These are phyloP conservation scores for Eidolon dupreanum DNA, from an alignment of 2,797 vertebrate genomes.

Conservation along the genomic window DNA sequence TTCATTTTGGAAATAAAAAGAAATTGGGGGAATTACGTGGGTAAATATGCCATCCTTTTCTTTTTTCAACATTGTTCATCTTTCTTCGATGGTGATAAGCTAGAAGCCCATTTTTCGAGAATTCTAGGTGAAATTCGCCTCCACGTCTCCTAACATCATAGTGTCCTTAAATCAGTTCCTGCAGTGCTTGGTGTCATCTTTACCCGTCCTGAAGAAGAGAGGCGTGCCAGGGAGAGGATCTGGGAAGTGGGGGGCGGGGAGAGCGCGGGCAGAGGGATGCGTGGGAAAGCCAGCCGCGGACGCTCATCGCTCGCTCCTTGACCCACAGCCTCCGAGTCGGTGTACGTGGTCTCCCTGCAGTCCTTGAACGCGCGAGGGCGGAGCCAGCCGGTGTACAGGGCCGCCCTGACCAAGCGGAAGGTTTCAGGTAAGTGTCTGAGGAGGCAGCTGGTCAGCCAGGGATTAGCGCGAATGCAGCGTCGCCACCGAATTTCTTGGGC, in stretches of 20 bases:
- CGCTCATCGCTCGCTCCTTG: conserved; percentile 70
- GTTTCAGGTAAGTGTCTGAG: conserved; percentile 89
- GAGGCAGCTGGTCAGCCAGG: fast-evolving
- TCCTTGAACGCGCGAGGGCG: conserved; percentile 90
- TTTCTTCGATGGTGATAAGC: background rate
- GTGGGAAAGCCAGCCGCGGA: background rate
- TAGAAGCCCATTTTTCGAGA: background rate
- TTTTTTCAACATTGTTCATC: background rate
- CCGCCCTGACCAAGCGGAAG: conserved; percentile 89
- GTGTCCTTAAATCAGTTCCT: background rate
- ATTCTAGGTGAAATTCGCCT: background rate
- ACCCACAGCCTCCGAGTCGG: conserved; percentile 95
- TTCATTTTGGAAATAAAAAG: background rate
- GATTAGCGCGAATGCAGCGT: background rate
- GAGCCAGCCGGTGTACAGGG: conserved; percentile 89
- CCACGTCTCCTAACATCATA: background rate
- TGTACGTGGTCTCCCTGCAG: conserved; percentile 97
- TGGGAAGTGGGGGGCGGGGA: background rate
- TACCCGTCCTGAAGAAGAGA: background rate
- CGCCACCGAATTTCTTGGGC: background rate
- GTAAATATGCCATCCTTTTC: background rate
- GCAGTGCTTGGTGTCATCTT: background rate
- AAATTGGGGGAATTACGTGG: background rate
- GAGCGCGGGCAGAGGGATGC: background rate
- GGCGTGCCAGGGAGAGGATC: background rate